Evolutionary conservation across 2,797 vertebrate genomes (phyloP), one percentile per base, ranked within the genome.

Genomic region (Sebastes paucispinis): DNA sequence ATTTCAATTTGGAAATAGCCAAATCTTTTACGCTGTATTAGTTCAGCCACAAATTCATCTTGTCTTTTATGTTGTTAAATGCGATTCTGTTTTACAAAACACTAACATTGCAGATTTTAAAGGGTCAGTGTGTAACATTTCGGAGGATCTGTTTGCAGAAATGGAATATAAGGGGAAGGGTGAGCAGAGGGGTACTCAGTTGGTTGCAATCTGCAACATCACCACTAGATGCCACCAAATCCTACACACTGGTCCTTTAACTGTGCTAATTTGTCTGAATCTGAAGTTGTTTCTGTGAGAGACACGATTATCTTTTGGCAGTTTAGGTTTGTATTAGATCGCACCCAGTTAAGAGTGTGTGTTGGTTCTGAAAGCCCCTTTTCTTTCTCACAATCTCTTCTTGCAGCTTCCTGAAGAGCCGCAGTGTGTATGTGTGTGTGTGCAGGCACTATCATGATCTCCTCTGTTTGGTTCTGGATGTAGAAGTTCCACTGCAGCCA

Each of bases 1-100:
- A 62, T 71, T 75, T 84, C 18, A 39, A 29, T 79, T 88, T 83
- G 80, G 76, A 89, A 82, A 82, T 57, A 22, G 80, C 59, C 74
- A 76, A 54, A 83, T 67, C 10, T 73, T 84, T 83, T 50, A n/a
- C 6, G 60, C 64, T 59, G 14, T 75, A 50, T 79, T 31, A 29
- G 52, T 63, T 65, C 25, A 72, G 54, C 57, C n/a, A 52, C 71
- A 87, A 14, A 71, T 87, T 81, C 8, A 2, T 55, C 67, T 55
- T 0, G 59, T 83, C 50, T 84, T 80, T 84, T 57, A 75, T 64
- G 31, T 80, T 81, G 52, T 39, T 18, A 18, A 7, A 47, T 47
- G 39, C 39, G 50, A 76, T 65, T 83, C 7, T 63, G 7, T 29
- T 75, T 69, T 34, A 62, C 50, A 25, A 36, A 81, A 66, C 29